phyloP scores from a whole-genome alignment of 2,888 invertebrate species.

The Eristalis arbustorum region DNA sequence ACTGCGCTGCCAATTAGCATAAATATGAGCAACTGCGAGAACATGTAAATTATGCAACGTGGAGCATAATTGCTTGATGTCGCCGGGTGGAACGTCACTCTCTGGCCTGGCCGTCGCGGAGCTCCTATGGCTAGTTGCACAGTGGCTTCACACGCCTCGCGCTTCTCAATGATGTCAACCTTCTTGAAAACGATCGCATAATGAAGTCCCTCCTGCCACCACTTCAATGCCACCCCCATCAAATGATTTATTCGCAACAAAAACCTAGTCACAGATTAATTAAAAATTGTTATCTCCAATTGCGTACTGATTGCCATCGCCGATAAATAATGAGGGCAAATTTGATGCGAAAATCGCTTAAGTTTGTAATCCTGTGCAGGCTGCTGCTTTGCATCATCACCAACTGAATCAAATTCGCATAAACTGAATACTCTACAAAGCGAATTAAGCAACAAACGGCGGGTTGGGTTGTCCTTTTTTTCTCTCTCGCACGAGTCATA shows the following conservation, averaged over 20 bases:
- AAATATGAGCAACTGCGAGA: constrained; percentile 66
- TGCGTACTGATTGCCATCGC: no score
- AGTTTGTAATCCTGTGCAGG: no score
- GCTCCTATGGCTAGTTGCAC: no score
- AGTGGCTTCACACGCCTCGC: background rate
- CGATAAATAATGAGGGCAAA: background rate
- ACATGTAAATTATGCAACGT: constrained; percentile 62
- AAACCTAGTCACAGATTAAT: no score
- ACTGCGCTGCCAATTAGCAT: constrained; percentile 64
- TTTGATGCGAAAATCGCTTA: background rate
- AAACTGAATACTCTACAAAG: no score
- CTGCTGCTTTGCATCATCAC: no score
- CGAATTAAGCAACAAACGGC: background rate
- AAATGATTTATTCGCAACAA: no score
- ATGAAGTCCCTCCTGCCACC: constrained; percentile 14
- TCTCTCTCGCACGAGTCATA: background rate
- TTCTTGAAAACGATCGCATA: constrained; percentile 41
- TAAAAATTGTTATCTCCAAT: no score
- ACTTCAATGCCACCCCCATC: no score
- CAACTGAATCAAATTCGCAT: no score
- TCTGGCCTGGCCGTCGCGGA: background rate
- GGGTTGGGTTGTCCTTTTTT: no score
- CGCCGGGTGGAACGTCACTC: background rate
- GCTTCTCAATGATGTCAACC: constrained; percentile 23
- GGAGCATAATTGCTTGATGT: constrained; percentile 56